phyloP scores from a whole-genome alignment of 2,888 invertebrate species.

The Lasioglossum zephyrum region DNA sequence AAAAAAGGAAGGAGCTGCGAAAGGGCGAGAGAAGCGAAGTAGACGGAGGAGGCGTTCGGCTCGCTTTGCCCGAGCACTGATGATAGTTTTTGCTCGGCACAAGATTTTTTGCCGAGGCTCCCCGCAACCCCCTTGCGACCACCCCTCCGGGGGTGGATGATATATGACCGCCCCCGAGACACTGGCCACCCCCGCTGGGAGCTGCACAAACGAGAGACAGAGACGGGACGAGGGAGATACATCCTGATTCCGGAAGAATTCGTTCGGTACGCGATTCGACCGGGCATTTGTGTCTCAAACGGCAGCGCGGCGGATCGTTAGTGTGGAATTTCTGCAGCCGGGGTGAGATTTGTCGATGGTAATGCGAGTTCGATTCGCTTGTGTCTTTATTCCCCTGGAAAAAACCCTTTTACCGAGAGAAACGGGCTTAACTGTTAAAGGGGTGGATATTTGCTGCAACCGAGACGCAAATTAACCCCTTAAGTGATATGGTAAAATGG shows the following conservation, averaged over 20 bases:
- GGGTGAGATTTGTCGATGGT: slow-evolving; percentile 3
- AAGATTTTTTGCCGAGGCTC: slow-evolving; percentile 78
- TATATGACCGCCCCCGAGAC: slow-evolving; percentile 84
- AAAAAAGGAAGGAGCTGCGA: slow-evolving; percentile 36
- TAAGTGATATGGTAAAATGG: no score
- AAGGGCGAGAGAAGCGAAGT: slow-evolving; percentile 39
- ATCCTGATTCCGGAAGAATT: slow-evolving; percentile 80
- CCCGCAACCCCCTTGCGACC: slow-evolving; percentile 69
- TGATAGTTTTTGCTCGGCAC: slow-evolving; percentile 83
- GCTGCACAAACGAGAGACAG: slow-evolving; percentile 68
- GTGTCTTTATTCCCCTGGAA: background rate
- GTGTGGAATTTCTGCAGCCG: background rate
- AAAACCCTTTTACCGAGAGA: background rate
- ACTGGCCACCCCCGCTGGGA: slow-evolving; percentile 79
- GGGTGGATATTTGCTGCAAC: background rate
- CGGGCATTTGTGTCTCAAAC: slow-evolving; percentile 61
- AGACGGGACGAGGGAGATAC: slow-evolving; percentile 69
- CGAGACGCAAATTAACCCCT: background rate
- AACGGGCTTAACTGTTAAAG: background rate
- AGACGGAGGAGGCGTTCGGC: slow-evolving; percentile 78
- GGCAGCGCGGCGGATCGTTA: slow-evolving; percentile 47
- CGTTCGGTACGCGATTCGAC: slow-evolving; percentile 68
- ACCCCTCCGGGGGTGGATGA: slow-evolving; percentile 81
- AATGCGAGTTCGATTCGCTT: background rate
- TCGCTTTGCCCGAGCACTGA: slow-evolving; percentile 83